Conservation (phyloP, 2,888 invertebrate species). For the Philhelius pedissequus region DNA sequence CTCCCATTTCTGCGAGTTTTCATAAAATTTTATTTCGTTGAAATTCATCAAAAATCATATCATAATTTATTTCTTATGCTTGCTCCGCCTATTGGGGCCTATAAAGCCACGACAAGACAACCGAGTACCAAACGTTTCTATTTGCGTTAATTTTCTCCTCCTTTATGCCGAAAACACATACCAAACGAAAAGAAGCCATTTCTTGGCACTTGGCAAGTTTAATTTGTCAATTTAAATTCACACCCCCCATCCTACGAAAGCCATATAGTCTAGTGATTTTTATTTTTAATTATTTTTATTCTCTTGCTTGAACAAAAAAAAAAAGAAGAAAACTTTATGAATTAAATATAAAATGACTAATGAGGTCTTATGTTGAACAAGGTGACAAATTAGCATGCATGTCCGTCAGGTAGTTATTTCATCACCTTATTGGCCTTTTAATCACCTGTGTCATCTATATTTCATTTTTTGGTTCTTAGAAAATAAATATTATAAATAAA, state of each 20-base stretch:
- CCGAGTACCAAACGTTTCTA: too few relatives aligned
- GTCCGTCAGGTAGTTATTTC: constrained; percentile 45
- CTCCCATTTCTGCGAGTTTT: background rate
- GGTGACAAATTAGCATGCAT: constrained; percentile 51
- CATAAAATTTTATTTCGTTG: background rate
- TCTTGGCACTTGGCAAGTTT: constrained; percentile 58
- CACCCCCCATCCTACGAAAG: background rate
- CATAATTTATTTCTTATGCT: background rate
- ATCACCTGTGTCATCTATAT: constrained; percentile 30
- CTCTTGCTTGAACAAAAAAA: background rate
- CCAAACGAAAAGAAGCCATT: constrained; percentile 2
- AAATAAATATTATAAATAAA: background rate
- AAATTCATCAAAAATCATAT: background rate
- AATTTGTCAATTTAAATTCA: constrained; percentile 45
- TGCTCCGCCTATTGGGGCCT: background rate
- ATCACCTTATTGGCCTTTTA: constrained; percentile 43
- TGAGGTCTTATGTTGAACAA: constrained; percentile 46
- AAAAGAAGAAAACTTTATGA: constrained; percentile 40
- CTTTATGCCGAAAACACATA: background rate
- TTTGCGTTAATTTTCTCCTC: background rate
- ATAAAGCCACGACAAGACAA: background rate
- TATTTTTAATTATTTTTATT: background rate
- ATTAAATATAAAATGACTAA: constrained; percentile 47
- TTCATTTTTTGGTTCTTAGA: background rate
- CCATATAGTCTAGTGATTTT: background rate